Percentiles rank a stretch among this genome's conserved stretches.
phyloP scores from a whole-genome alignment of 2,888 invertebrate species.

The Trichogramma dendrolimi region DNA sequence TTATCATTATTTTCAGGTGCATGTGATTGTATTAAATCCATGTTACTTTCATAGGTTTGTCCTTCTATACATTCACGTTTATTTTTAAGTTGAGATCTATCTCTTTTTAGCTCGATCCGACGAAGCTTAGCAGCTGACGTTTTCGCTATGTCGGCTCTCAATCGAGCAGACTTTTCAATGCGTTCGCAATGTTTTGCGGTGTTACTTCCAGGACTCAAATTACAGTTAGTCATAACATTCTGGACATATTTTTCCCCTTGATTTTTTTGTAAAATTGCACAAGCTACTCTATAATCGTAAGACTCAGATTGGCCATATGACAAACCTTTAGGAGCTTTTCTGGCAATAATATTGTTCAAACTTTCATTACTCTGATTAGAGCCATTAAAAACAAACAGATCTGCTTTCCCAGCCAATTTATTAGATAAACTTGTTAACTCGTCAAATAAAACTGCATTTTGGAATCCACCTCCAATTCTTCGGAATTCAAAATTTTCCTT shows the following conservation, averaged over 20 bases:
- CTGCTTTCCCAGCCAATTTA: constrained; percentile 14
- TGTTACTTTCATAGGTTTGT: constrained; percentile 23
- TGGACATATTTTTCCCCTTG: constrained; percentile 24
- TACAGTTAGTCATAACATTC: constrained; percentile 1
- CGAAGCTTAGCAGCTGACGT: neutral
- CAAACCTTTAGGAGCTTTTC: constrained; percentile 21
- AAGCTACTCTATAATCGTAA: constrained; percentile 13
- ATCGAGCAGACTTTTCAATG: constrained; percentile 4
- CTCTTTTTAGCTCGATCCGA: constrained; percentile 13
- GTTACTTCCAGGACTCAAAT: constrained; percentile 9
- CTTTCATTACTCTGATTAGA: constrained; percentile 23
- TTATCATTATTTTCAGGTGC: neutral
- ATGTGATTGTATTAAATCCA: constrained; percentile 2
- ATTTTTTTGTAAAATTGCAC: constrained; percentile 18
- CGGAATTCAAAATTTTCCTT: constrained; percentile 16
- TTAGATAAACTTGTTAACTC: neutral
- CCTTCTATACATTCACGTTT: constrained; percentile 22
- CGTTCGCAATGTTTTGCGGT: constrained; percentile 5
- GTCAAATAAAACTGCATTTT: constrained; percentile 4
- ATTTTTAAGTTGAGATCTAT: constrained; percentile 22
- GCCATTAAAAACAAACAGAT: constrained; percentile 5
- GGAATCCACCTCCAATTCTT: constrained; percentile 6
- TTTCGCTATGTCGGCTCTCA: constrained; percentile 3
- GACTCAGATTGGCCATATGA: constrained; percentile 9
- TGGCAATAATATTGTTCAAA: constrained; percentile 15